A percentile compares a stretch with the other conserved stretches of the same genome.
phyloP scores from a whole-genome alignment of 2,888 invertebrate genomes.

The Drosophila vallismaia region DNA sequence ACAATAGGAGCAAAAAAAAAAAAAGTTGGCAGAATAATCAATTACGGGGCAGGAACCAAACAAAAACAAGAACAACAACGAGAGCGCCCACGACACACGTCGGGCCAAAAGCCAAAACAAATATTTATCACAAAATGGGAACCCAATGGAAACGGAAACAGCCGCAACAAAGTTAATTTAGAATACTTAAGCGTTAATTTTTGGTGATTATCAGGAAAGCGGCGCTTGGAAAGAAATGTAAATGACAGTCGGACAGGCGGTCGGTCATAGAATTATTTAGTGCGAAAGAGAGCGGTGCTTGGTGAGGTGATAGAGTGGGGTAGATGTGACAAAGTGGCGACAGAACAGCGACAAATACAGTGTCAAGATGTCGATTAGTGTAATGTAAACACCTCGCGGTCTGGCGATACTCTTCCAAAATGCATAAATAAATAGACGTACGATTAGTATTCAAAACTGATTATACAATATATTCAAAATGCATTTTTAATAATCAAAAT shows the following conservation, averaged over 20 bases:
- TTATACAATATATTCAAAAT: constrained; percentile 37
- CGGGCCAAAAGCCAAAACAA: constrained; percentile 42
- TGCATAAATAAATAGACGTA: constrained; percentile 1
- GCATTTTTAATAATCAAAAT: constrained; percentile 20
- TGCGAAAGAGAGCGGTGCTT: background rate
- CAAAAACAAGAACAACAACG: constrained; percentile 17
- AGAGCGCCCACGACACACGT: constrained; percentile 32
- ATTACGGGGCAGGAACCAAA: constrained; percentile 18
- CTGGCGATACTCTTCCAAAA: constrained; percentile 33
- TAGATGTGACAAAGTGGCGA: constrained; percentile 13
- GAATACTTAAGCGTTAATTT: constrained; percentile 41
- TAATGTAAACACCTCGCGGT: constrained; percentile 43
- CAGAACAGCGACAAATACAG: constrained; percentile 24
- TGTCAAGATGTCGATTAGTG: constrained; percentile 42
- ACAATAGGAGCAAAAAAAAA: constrained; percentile 33
- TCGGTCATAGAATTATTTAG: constrained; percentile 2
- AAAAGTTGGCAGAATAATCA: constrained; percentile 43
- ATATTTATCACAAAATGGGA: constrained; percentile 43
- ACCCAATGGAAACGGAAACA: constrained; percentile 4
- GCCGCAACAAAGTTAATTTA: constrained; percentile 47
- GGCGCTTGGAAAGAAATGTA: constrained; percentile 51
- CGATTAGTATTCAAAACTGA: background rate
- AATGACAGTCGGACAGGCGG: constrained; percentile 31
- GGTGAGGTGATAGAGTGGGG: background rate
- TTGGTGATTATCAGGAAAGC: constrained; percentile 49